Base-by-base conservation (phyloP, 2,888 invertebrate species). In the Nudaria mundana region DNA sequence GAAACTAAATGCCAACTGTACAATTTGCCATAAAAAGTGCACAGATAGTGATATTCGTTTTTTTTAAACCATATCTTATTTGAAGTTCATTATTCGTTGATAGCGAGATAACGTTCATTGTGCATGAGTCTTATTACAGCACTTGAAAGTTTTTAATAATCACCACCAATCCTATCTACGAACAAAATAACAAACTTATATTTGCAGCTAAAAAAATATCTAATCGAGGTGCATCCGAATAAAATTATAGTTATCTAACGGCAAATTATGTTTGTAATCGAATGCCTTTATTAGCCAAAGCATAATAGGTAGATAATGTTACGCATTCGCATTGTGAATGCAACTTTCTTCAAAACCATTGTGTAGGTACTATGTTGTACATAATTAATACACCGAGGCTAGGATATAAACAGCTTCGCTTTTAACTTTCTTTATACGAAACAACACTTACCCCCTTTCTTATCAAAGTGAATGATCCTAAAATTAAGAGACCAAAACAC, bases 111-210 rank as follows among this genome's bases (percentile, higher is more conserved):
- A 61, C 47, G 33, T 26, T 49, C 40, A 56, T 56, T 56, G 50
- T 46, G 37, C 45, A 53, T 62, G 63, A 63, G 63, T 67, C 70
- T 70, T 71, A 73, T 66, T 65, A 63, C 55, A 67, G 60, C 43
- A 50, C 59, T 72, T 52, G 77, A 77, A 83, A 80, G 79, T 81
- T 81, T 75, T 78, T 81, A 81, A 82, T 83, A 77, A 77, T 68
- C 59, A 56, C 44, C 39, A 48, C 56, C 71, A 58, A 72, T 73
- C 63, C 62, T 48, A 60, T 57, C 56, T 49, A 56, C 40, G 28
- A 42, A 34, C 29, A 6, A 16, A 34, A 40, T 4, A 18, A 37
- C 52, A 31, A 44, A 26, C n/a, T 37, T 48, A 26, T 11, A 8
- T 18, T 40, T 42, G 5, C 41, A 20, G 28, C 12, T 24, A 4